These are phyloP conservation scores for Heterohyrax brucei DNA, from an alignment of 2,797 vertebrate genomes.

Conservation along the genomic window DNA sequence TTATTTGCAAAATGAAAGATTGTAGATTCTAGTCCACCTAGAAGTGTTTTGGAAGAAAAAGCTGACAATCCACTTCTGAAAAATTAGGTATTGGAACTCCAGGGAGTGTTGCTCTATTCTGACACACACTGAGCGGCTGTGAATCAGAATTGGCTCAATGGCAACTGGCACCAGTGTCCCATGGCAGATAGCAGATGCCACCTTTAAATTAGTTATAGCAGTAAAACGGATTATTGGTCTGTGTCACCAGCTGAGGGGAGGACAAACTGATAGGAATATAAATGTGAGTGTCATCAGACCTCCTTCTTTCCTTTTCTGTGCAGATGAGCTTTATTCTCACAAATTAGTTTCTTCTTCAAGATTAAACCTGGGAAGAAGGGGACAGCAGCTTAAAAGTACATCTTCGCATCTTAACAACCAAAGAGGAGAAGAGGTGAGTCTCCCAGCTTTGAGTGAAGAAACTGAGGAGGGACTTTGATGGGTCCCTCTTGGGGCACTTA, in stretches of 20 bases:
- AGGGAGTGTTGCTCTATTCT: not conserved
- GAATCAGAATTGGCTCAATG: not conserved
- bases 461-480: not conserved
- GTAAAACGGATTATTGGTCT: not conserved
- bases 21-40: not conserved
- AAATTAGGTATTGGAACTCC: not conserved
- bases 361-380: not conserved
- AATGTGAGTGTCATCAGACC: not conserved
- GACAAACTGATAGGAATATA: not conserved
- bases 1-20: not conserved
- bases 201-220: not conserved
- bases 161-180: not conserved
- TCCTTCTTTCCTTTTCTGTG: not conserved
- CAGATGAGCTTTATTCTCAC: not conserved
- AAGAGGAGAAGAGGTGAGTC: not conserved
- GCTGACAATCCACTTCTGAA: not conserved
- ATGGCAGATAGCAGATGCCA: not conserved
- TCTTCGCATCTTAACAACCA: not conserved
- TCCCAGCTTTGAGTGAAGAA: not conserved
- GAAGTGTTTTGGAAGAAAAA: not conserved
- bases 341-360: not conserved
- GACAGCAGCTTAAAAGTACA: not conserved
- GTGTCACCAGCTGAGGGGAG: not conserved
- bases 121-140: not conserved
- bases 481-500: not conserved